Evolutionary conservation across 2,113 vertebrate genomes (phyloP).

Genomic region (Hystrix cristata): DNA sequence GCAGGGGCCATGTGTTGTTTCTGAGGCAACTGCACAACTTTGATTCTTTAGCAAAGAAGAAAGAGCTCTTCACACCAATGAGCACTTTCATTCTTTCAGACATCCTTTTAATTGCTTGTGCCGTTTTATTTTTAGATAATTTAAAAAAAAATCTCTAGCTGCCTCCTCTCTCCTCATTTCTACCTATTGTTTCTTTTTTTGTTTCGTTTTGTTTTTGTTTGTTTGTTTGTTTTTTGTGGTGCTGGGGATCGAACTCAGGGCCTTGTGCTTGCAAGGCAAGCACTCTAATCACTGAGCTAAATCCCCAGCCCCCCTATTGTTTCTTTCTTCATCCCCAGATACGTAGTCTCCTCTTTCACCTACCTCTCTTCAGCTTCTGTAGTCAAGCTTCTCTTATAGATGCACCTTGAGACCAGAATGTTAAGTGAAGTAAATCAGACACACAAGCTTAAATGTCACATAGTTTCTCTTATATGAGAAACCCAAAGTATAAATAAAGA

Average conservation of each 20-base stretch:
- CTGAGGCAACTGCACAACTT: background rate
- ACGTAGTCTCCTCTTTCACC: background rate
- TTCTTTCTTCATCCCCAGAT: constrained; percentile 6
- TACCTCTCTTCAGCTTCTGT: background rate
- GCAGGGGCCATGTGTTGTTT: background rate
- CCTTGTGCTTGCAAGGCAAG: no score
- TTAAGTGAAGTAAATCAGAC: background rate
- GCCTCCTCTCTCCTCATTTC: background rate
- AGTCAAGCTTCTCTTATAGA: background rate
- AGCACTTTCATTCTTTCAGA: background rate
- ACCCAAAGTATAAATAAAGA: background rate
- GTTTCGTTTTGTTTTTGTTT: no score
- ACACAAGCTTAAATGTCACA: background rate
- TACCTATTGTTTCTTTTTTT: background rate
- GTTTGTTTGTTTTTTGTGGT: no score
- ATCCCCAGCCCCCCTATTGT: no score
- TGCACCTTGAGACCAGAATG: background rate
- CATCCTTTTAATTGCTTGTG: background rate
- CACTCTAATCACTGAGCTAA: no score
- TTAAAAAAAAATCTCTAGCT: background rate
- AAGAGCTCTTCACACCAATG: background rate
- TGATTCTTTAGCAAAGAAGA: background rate
- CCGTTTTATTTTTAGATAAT: background rate
- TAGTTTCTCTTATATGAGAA: background rate
- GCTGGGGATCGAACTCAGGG: no score